A percentile compares a stretch with the other conserved stretches of the same genome.
phyloP scores from a whole-genome alignment of 2,113 vertebrate genomes.

The Campylomormyrus numenius region DNA sequence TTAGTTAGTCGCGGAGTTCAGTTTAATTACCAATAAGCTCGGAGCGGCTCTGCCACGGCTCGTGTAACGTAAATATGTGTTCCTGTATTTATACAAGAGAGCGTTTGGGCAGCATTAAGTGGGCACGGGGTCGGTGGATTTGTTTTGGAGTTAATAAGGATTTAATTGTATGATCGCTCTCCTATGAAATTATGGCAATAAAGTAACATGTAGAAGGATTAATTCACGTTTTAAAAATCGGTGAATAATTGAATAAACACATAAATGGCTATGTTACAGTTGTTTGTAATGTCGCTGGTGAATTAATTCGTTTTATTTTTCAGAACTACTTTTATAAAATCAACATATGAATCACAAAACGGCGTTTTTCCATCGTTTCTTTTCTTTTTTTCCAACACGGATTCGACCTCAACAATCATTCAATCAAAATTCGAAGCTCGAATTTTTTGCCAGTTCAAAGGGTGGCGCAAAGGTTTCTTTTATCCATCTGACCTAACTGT shows the following conservation, averaged over 20 bases:
- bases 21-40: slow-evolving; percentile 68
- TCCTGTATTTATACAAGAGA: slow-evolving; percentile 35
- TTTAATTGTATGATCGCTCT: background rate
- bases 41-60: slow-evolving; percentile 51
- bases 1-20: slow-evolving; percentile 70
- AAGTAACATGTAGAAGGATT: background rate
- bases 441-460: slow-evolving; percentile 42
- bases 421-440: background rate
- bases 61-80: slow-evolving; percentile 56
- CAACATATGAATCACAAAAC: background rate
- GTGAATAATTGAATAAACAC: background rate
- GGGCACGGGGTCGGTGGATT: background rate
- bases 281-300: background rate
- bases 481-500: slow-evolving; percentile 74
- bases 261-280: background rate
- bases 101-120: background rate
- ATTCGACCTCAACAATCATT: background rate
- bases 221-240: background rate
- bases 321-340: background rate
- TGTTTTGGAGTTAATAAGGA: slow-evolving; percentile 1
- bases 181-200: background rate
- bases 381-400: background rate
- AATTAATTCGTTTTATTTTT: background rate
- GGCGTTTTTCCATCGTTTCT: background rate
- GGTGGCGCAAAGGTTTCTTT: slow-evolving; percentile 75